A percentile compares a stretch with the other conserved stretches of the same genome.
Conservation (phyloP, 2,113 vertebrate species). For the Nettapus auritus region DNA sequence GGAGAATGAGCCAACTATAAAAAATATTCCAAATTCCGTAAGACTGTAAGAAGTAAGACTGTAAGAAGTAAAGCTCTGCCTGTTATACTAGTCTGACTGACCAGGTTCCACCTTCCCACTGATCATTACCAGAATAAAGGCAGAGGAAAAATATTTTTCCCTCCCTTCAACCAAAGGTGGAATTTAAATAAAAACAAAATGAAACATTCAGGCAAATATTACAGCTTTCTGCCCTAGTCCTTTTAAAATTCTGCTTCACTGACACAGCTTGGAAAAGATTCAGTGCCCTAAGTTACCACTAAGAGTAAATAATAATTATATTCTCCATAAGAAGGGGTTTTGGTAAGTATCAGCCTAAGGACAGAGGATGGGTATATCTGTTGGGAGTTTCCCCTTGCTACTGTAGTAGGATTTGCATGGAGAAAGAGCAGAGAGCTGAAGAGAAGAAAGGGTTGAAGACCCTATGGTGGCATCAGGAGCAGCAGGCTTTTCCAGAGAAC, state of each 20-base stretch:
- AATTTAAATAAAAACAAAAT: constrained; percentile 51
- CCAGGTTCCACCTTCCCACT: not conserved
- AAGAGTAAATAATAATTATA: constrained; percentile 55
- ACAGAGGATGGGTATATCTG: constrained; percentile 19
- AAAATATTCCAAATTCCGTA: not conserved
- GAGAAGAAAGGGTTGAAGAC: not conserved
- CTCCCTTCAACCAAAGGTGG: constrained; percentile 1
- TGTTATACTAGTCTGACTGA: not conserved
- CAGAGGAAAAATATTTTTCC: constrained; percentile 26
- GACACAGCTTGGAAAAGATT: constrained; percentile 45
- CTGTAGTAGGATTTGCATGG: not conserved
- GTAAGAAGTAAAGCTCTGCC: too few relatives aligned
- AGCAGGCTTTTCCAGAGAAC: not conserved
- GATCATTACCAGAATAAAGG: not conserved
- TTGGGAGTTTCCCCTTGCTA: not conserved
- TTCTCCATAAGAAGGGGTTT: constrained; percentile 18
- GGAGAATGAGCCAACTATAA: not conserved
- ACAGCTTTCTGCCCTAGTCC: constrained; percentile 22
- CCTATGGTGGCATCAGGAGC: not conserved
- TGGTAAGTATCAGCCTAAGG: constrained; percentile 46
- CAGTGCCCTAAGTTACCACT: constrained; percentile 36
- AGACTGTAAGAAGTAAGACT: not conserved
- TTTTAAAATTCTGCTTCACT: constrained; percentile 18
- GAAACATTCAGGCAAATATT: constrained; percentile 30
- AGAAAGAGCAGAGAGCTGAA: not conserved